Percentiles rank a stretch among this genome's conserved stretches.
Evolutionary conservation across 2,888 invertebrate genomes (phyloP).

Genomic region (Junonia oenone): DNA sequence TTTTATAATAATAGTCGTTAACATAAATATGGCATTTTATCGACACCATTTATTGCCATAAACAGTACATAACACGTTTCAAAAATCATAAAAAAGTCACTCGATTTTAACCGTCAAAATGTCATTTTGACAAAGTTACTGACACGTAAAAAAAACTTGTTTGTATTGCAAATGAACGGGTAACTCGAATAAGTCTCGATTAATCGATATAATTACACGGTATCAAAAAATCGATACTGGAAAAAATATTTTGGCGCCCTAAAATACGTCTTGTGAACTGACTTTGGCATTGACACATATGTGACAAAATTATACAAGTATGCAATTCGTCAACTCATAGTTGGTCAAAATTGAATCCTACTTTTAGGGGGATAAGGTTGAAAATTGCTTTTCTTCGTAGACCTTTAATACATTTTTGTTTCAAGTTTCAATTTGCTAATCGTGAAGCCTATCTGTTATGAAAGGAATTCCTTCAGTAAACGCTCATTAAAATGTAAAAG

Average conservation of each 20-base stretch:
- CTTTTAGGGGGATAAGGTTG: background rate
- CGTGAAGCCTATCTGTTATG: too few species aligned
- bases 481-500: too few species aligned
- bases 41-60: slow-evolving; percentile 5
- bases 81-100: background rate
- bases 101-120: background rate
- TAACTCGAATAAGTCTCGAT: background rate
- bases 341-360: background rate
- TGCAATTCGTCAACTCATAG: slow-evolving; percentile 20
- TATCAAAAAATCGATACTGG: slow-evolving; percentile 3
- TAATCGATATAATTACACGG: slow-evolving; percentile 8
- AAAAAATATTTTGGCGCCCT: slow-evolving; percentile 33
- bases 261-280: slow-evolving; percentile 34
- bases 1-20: background rate
- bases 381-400: background rate
- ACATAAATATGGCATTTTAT: slow-evolving; percentile 15
- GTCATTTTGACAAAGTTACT: background rate
- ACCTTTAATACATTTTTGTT: background rate
- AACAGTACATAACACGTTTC: slow-evolving; percentile 8
- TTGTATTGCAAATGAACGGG: background rate
- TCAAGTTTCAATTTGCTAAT: slow-evolving; percentile 7
- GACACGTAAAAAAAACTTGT: background rate
- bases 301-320: slow-evolving; percentile 36
- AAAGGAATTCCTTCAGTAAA: too few species aligned
- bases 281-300: slow-evolving; percentile 46